These are phyloP conservation scores for Allygus modestus DNA, from an alignment of 2,888 invertebrate species.

Conservation along the genomic window DNA sequence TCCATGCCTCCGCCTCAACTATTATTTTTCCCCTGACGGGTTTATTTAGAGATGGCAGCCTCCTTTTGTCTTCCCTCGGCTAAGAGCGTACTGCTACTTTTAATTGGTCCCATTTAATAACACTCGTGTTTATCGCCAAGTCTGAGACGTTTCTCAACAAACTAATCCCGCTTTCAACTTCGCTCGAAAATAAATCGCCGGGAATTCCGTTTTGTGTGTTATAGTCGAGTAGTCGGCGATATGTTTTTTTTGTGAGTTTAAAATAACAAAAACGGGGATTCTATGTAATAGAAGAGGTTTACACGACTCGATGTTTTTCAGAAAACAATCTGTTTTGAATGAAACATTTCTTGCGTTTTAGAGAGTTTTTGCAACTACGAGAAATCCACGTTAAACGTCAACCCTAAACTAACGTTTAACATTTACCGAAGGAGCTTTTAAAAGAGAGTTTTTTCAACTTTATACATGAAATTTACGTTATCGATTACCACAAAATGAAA, in stretches of 20 bases:
- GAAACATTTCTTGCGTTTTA: too few relatives aligned
- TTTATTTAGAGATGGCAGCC: conserved; percentile 63
- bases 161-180: conserved; percentile 36
- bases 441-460: too few relatives aligned
- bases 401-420: too few relatives aligned
- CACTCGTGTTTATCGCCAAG: conserved; percentile 22
- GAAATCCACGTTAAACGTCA: too few relatives aligned
- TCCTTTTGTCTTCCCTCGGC: conserved; percentile 58
- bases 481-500: too few relatives aligned
- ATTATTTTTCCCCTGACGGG: conserved; percentile 60
- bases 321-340: too few relatives aligned
- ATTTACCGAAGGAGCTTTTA: too few relatives aligned
- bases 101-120: conserved; percentile 58
- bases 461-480: too few relatives aligned
- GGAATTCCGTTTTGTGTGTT: not conserved
- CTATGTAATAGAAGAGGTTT: too few relatives aligned
- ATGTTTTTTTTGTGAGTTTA: conserved; percentile 6
- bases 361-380: too few relatives aligned
- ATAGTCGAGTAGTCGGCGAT: not conserved
- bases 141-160: conserved; percentile 8
- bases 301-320: too few relatives aligned
- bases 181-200: conserved; percentile 2
- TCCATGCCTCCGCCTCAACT: conserved; percentile 4
- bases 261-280: too few relatives aligned
- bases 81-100: conserved; percentile 52